Conservation (phyloP, 2,888 invertebrate species). For the Yponomeuta evonymella region DNA sequence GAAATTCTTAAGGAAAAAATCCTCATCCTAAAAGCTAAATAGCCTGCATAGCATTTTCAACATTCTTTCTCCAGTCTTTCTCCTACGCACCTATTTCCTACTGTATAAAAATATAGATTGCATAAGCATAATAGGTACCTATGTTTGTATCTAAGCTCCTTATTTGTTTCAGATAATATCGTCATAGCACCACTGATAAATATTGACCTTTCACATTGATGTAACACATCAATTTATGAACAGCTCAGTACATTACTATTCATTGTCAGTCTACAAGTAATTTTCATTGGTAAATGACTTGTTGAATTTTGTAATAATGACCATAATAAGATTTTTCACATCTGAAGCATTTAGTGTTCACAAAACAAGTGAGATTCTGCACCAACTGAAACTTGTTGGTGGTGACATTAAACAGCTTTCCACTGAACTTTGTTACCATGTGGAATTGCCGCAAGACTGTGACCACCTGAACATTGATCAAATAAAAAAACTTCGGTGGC, state of each 20-base stretch:
- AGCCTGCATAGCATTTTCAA: too few species aligned
- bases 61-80: too few species aligned
- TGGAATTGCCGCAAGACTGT: constrained; percentile 76
- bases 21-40: too few species aligned
- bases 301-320: constrained; percentile 49
- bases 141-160: constrained; percentile 33
- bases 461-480: constrained; percentile 76
- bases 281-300: constrained; percentile 5
- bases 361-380: constrained; percentile 75
- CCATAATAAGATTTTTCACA: constrained; percentile 77
- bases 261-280: constrained; percentile 1
- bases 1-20: too few species aligned
- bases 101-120: constrained; percentile 33
- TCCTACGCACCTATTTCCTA: not conserved
- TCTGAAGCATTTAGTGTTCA: constrained; percentile 77
- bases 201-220: constrained; percentile 68
- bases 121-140: constrained; percentile 44
- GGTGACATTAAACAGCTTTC: constrained; percentile 69
- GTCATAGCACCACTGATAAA: constrained; percentile 35
- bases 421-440: constrained; percentile 89
- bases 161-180: constrained; percentile 57
- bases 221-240: constrained; percentile 40
- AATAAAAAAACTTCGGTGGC: constrained; percentile 83
- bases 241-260: constrained; percentile 25
- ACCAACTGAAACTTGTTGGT: constrained; percentile 69